Evolutionary conservation across 2,797 vertebrate species (phyloP).

Genomic region (Borostomias antarcticus): DNA sequence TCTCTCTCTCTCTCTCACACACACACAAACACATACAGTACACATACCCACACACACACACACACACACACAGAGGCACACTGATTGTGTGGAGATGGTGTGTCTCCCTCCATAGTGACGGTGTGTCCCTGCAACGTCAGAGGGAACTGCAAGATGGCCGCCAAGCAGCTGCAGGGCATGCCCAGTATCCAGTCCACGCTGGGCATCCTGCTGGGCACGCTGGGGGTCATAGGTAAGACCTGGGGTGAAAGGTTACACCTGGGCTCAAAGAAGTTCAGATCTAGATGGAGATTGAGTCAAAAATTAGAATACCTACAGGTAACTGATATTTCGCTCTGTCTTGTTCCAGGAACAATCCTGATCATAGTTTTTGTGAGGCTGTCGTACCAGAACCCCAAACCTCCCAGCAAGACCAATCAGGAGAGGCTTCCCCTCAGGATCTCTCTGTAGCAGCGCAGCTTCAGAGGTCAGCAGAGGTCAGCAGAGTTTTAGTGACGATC

Average conservation of each 20-base stretch:
- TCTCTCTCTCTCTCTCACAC: not conserved
- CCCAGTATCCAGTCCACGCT: constrained; percentile 82
- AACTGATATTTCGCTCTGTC: not conserved
- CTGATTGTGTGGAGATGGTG: not conserved
- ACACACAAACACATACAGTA: not conserved
- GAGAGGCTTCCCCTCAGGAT: constrained; percentile 74
- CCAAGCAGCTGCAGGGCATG: constrained; percentile 80
- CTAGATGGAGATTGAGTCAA: too few relatives aligned
- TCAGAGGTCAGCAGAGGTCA: too few relatives aligned
- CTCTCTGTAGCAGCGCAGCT: constrained; percentile 54
- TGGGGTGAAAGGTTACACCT: not conserved
- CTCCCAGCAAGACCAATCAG: constrained; percentile 67
- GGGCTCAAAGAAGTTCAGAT: not conserved
- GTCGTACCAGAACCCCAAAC: constrained; percentile 77
- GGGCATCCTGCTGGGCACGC: constrained; percentile 78
- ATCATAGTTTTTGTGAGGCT: constrained; percentile 76
- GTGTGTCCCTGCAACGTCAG: constrained; percentile 82
- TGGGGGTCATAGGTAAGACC: constrained; percentile 75
- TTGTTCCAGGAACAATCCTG: constrained; percentile 72
- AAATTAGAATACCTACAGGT: too few relatives aligned
- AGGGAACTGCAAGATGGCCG: constrained; percentile 79
- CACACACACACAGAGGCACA: not conserved
- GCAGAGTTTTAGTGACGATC: not conserved
- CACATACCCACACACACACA: not conserved
- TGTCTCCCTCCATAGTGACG: constrained; percentile 64